phyloP scores from a whole-genome alignment of 2,113 vertebrate genomes.

The Gymnorhina tibicen region DNA sequence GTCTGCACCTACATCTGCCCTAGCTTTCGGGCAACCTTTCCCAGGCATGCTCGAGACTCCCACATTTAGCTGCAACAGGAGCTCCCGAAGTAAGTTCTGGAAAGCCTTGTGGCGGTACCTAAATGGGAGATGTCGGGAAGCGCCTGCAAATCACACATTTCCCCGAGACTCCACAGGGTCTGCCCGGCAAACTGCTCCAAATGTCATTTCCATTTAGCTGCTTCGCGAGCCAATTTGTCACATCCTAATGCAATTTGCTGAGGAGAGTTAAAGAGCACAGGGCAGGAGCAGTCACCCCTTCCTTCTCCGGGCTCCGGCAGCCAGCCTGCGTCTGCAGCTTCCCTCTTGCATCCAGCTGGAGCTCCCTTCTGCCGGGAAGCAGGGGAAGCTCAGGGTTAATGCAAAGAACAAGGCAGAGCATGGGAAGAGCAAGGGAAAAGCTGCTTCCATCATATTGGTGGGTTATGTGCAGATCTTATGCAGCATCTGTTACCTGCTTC shows the following conservation, averaged over 20 bases:
- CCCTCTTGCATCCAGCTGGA: not conserved
- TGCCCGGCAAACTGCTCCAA: not conserved
- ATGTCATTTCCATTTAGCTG: conserved; percentile 50
- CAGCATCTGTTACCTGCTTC: conserved; percentile 23
- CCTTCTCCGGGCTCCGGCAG: not conserved
- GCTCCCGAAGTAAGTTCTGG: conserved; percentile 34
- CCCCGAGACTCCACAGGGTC: not conserved
- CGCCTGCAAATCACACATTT: not conserved
- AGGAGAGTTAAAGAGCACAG: conserved; percentile 33
- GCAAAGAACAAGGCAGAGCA: not conserved
- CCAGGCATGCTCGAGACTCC: not conserved
- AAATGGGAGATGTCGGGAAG: not conserved
- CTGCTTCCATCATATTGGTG: not conserved
- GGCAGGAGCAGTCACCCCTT: not conserved
- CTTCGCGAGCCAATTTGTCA: conserved; percentile 54
- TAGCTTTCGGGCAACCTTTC: not conserved
- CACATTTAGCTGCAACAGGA: not conserved
- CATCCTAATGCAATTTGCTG: conserved; percentile 42
- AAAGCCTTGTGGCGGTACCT: not conserved
- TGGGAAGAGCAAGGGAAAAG: not conserved
- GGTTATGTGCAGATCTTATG: not conserved
- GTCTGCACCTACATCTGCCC: not conserved
- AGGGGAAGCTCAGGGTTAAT: not conserved
- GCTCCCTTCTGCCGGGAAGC: not conserved
- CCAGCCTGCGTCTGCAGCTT: not conserved